phyloP scores from a whole-genome alignment of 2,888 invertebrate species.

The Hirtodrosophila alboralis region DNA sequence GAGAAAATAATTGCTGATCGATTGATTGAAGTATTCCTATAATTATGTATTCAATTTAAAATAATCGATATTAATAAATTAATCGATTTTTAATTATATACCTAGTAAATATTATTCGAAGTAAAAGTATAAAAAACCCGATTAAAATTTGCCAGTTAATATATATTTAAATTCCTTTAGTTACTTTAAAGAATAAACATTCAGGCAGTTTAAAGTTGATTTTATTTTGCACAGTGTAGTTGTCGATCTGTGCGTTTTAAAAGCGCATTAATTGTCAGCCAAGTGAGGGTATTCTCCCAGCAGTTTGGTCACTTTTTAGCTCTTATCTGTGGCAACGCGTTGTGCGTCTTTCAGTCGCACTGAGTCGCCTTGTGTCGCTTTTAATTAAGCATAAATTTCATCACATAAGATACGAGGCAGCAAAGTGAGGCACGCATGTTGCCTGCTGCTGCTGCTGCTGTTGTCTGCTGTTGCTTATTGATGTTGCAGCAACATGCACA shows the following conservation, averaged over 20 bases:
- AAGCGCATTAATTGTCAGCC: slow-evolving; percentile 77
- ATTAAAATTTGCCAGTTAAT: too few species aligned
- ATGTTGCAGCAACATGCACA: slow-evolving; percentile 74
- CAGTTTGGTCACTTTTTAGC: slow-evolving; percentile 10
- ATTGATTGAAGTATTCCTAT: too few species aligned
- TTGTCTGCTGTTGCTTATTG: slow-evolving; percentile 73
- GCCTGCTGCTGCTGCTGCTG: slow-evolving; percentile 7
- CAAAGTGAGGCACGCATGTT: slow-evolving; percentile 69
- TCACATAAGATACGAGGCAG: slow-evolving; percentile 79
- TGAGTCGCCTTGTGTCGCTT: slow-evolving; percentile 74
- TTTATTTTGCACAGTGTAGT: slow-evolving; percentile 1
- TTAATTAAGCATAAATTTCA: slow-evolving; percentile 83
- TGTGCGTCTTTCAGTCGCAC: slow-evolving; percentile 44
- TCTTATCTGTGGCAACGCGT: slow-evolving; percentile 54
- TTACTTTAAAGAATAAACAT: too few species aligned
- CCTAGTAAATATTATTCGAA: too few species aligned
- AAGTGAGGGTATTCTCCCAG: slow-evolving; percentile 40
- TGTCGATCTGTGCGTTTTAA: slow-evolving; percentile 78
- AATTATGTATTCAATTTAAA: too few species aligned
- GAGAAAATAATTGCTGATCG: too few species aligned
- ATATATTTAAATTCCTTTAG: too few species aligned
- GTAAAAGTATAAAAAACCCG: too few species aligned
- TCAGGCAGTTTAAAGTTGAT: too few species aligned
- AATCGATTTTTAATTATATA: too few species aligned
- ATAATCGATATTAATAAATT: too few species aligned